Conservation (phyloP, 2,797 vertebrate species). For the Delichon dasypus region DNA sequence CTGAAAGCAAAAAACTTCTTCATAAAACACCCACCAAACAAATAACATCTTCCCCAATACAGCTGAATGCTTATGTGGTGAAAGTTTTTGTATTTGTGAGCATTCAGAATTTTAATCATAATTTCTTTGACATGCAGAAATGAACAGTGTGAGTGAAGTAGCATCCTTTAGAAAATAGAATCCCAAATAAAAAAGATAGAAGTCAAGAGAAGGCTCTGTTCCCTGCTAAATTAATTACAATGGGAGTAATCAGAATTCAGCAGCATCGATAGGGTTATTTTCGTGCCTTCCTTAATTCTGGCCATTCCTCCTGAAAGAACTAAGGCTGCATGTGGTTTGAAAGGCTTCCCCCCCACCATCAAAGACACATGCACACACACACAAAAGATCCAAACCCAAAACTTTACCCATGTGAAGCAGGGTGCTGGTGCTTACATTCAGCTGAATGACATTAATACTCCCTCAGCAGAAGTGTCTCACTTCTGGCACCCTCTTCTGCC, state of each 20-base stretch:
- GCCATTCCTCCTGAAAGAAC: slow-evolving; percentile 37
- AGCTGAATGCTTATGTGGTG: neutral
- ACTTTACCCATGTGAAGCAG: neutral
- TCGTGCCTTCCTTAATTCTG: slow-evolving; percentile 51
- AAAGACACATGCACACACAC: neutral
- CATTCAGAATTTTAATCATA: slow-evolving; percentile 62
- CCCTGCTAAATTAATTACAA: slow-evolving; percentile 68
- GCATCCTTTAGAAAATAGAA: slow-evolving; percentile 46
- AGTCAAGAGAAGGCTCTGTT: slow-evolving; percentile 40
- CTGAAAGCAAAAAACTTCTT: slow-evolving; percentile 1
- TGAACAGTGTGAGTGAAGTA: slow-evolving; percentile 45
- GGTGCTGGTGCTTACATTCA: neutral
- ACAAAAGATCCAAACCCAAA: neutral
- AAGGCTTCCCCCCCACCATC: neutral
- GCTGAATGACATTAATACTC: neutral
- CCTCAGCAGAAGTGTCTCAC: neutral
- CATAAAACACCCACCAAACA: neutral
- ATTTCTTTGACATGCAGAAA: slow-evolving; percentile 67
- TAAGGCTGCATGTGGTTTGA: slow-evolving; percentile 34
- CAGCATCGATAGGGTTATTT: slow-evolving; percentile 64
- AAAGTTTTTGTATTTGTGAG: neutral
- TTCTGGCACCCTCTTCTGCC: neutral
- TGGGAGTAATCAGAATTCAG: slow-evolving; percentile 54
- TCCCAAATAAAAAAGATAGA: slow-evolving; percentile 14
- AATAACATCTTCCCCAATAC: neutral